Percentiles rank a stretch among this genome's conserved stretches.
Conservation (phyloP, 2,113 vertebrate genomes). For the Cettia cetti region DNA sequence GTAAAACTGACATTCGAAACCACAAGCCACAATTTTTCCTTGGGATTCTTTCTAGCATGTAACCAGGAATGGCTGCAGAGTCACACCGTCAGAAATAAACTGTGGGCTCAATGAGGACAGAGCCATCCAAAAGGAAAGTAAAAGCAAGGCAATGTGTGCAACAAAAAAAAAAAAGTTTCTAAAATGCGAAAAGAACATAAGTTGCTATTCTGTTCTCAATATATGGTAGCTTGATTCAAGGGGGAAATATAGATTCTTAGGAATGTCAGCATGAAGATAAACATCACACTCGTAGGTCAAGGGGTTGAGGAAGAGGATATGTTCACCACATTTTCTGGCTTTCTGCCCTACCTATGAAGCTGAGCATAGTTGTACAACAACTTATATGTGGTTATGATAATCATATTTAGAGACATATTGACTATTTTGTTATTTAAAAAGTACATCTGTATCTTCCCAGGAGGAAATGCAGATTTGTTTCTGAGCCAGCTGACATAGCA, state of each 20-base stretch:
- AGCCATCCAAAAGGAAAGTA: not conserved
- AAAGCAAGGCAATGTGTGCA: not conserved
- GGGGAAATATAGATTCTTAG: constrained; percentile 59
- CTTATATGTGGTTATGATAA: constrained; percentile 61
- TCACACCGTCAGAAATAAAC: not conserved
- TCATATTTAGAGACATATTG: constrained; percentile 61
- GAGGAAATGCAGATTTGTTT: constrained; percentile 37
- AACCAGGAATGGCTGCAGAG: not conserved
- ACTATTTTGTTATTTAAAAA: constrained; percentile 54
- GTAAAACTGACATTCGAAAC: constrained; percentile 37
- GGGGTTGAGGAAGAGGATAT: constrained; percentile 61
- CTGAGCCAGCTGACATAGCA: constrained; percentile 51
- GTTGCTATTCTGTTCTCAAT: constrained; percentile 15
- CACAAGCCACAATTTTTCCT: not conserved
- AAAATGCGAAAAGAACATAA: not conserved
- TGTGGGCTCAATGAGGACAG: not conserved
- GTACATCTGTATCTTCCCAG: constrained; percentile 52
- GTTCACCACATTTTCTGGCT: constrained; percentile 66
- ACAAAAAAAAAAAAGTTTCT: not conserved
- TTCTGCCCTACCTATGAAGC: constrained; percentile 51
- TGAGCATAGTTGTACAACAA: constrained; percentile 16
- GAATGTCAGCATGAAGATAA: constrained; percentile 69
- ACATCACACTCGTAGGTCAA: constrained; percentile 58
- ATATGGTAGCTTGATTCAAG: constrained; percentile 53
- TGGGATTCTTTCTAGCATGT: not conserved